These are phyloP conservation scores for Molanna angustata DNA, from an alignment of 2,888 invertebrate species.

Conservation along the genomic window DNA sequence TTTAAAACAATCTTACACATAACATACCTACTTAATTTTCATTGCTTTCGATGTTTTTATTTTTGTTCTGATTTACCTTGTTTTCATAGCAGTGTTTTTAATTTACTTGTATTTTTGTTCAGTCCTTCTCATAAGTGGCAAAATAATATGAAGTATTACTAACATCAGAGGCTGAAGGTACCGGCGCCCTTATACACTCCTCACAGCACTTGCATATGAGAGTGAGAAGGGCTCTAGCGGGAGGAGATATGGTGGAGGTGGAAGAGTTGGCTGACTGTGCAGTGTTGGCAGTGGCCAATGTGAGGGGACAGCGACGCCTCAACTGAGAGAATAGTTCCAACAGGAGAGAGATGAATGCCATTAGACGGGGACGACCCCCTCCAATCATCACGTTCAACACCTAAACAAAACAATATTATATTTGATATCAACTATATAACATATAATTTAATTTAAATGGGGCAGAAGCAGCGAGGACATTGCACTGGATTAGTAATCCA, in stretches of 20 bases:
- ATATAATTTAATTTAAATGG: no score
- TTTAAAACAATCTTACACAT: no score
- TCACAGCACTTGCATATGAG: slow-evolving; percentile 87
- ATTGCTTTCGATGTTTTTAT: no score
- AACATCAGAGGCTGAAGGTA: slow-evolving; percentile 78
- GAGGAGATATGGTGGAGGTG: slow-evolving; percentile 56
- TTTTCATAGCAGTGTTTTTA: no score
- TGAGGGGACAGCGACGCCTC: slow-evolving; percentile 59
- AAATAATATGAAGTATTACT: no score
- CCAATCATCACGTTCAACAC: slow-evolving; percentile 53
- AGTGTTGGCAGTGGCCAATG: slow-evolving; percentile 35
- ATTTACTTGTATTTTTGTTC: no score
- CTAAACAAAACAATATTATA: slow-evolving; percentile 37
- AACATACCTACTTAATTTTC: no score
- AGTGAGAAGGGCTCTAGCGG: slow-evolving; percentile 74
- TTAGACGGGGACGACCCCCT: slow-evolving; percentile 67
- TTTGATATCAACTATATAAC: no score
- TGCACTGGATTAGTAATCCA: no score
- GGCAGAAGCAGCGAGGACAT: no score
- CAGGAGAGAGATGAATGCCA: slow-evolving; percentile 85
- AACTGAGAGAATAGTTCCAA: slow-evolving; percentile 89
- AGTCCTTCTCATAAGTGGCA: no score
- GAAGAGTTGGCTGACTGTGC: slow-evolving; percentile 46
- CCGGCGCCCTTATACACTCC: slow-evolving; percentile 79
- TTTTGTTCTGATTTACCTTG: no score